phyloP scores from a whole-genome alignment of 1,140 invertebrate genomes.

The Zaprionus inermis region DNA sequence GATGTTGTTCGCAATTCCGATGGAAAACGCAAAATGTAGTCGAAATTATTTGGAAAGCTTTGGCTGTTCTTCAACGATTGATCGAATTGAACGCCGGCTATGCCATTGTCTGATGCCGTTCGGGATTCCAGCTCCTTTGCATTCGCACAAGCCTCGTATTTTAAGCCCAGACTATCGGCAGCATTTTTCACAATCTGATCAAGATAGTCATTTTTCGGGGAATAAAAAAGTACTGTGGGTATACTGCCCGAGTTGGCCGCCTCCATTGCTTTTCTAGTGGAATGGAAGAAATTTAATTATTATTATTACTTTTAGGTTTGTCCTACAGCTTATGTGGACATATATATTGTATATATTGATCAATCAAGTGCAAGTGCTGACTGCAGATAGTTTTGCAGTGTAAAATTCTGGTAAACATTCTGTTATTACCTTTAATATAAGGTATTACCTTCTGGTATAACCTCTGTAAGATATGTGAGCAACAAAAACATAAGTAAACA shows the following conservation, averaged over 20 bases:
- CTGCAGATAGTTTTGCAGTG: no score
- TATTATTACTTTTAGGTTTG: neutral
- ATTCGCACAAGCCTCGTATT: constrained; percentile 8
- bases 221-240: constrained; percentile 46
- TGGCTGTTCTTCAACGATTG: constrained; percentile 26
- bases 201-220: constrained; percentile 45
- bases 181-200: constrained; percentile 53
- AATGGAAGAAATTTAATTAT: neutral
- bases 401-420: neutral
- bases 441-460: no score
- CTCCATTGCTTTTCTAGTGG: neutral
- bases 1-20: constrained; percentile 59
- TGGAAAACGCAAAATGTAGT: constrained; percentile 66
- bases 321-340: neutral
- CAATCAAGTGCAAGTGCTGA: neutral
- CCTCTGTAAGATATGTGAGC: neutral
- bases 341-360: neutral
- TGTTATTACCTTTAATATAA: neutral
- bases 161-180: constrained; percentile 26
- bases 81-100: constrained; percentile 71
- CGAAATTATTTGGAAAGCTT: constrained; percentile 46
- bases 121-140: constrained; percentile 24
- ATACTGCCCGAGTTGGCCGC: neutral
- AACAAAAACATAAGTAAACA: neutral
- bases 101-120: constrained; percentile 19